Evolutionary conservation across 2,888 invertebrate genomes (phyloP), one percentile per base, ranked within the genome.

Genomic region (Melanophora roralis): DNA sequence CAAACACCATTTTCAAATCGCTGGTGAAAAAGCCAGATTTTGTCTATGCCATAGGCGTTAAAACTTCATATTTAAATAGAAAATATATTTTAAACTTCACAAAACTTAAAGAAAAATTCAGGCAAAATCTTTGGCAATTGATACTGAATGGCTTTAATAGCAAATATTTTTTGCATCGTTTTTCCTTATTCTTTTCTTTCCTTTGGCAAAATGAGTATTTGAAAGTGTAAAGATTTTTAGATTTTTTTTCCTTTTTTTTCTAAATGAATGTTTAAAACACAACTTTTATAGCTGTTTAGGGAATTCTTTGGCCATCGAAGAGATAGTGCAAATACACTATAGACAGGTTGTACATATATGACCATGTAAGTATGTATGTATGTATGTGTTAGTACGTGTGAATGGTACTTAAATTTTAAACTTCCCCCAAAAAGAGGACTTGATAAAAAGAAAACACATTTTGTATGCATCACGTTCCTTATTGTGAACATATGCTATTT

Each of bases 241-340:
- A n/a, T 38, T 53, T 9, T 34, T 34, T 14, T 12, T n/a, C 47
- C 12, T n/a, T 12, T n/a, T 40, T 34, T 55, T 32, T 57, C 65
- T 36, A 43, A 73, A 71, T 72, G 9, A 80, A 85, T 86, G 82
- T 86, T 87, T 85, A 85, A 87, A 89, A 86, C 87, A 87, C 88
- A 88, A 87, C 87, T 89, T 78, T 89, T 89, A 89, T 88, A 85
- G 86, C 87, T 87, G 88, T 88, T 89, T 87, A 81, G 89, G 86
- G 88, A 88, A 86, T 87, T 88, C 86, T 36, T n/a, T 45, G n/a
- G 21, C 12, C 1, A 32, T 36, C 34, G 84, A 27, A 27, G 27
- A 86, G 9, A 34, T 19, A 72, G 71, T 62, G 11, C 32, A 27
- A 49, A 49, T 14, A 14, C 21, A 8, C 6, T 27, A 27, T 5